Evolutionary conservation across 2,113 vertebrate genomes (phyloP).

Genomic region (Cervus canadensis): DNA sequence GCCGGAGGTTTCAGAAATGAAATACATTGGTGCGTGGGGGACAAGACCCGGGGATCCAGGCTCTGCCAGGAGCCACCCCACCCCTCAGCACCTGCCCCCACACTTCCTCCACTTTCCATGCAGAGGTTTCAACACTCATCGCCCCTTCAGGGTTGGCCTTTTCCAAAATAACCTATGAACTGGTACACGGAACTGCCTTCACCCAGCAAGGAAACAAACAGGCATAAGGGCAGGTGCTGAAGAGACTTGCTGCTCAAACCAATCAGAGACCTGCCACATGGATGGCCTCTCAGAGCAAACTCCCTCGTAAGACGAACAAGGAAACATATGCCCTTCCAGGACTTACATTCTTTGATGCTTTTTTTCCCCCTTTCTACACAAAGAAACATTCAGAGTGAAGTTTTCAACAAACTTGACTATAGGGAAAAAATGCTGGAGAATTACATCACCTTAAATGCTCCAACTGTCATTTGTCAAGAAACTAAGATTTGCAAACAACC

Average conservation of each 20-base stretch:
- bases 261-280: not conserved
- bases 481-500: not conserved
- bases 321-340: not conserved
- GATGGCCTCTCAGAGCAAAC: not conserved
- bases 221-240: not conserved
- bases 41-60: not conserved
- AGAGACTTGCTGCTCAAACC: not conserved
- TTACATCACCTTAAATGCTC: not conserved
- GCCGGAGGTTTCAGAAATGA: not conserved
- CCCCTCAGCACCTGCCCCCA: not conserved
- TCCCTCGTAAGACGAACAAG: not conserved
- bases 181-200: not conserved
- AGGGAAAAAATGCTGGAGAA: not conserved
- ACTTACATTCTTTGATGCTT: not conserved
- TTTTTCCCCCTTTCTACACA: not conserved
- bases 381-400: not conserved
- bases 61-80: not conserved
- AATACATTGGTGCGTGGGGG: rapidly evolving
- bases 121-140: not conserved
- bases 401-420: not conserved
- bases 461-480: not conserved
- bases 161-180: not conserved
- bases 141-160: not conserved
- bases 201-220: not conserved
- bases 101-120: not conserved